Evolutionary conservation across 2,888 invertebrate species (phyloP), one percentile per base, ranked within the genome.

Genomic region (Leptogaster cylindrica): DNA sequence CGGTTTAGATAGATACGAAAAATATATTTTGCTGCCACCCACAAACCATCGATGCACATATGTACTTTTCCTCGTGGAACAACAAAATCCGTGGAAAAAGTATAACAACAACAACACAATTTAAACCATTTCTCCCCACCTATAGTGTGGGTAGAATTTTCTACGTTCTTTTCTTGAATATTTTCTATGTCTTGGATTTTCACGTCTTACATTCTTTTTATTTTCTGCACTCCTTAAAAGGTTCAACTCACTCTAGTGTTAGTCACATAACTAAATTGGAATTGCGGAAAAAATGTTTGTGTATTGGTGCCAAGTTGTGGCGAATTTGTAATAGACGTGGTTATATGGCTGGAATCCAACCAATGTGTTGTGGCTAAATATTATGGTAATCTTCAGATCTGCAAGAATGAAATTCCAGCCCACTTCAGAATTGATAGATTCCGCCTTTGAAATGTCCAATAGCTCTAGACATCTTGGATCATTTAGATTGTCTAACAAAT

Each of bases 331-430:
- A 51, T 71, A 68, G 70, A 69, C 68, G 68, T 71, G 70, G 69
- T 70, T 70, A 71, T 70, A 69, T 70, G 72, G 71, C 68, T 68
- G 70, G 71, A 71, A 72, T 73, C 72, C 73, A 68, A 73, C 75
- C 75, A 75, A 75, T 75, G 74, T 75, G 72, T 75, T 74, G 74
- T 71, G 75, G 74, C 74, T 71, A 73, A 74, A 74, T 74, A 73
- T 73, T 74, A 74, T 73, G 75, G 74, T 73, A 72, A 72, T 72
- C 72, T 70, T 69, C 70, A 69, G 41, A 27, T 66, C 48, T n/a
- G n/a, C n/a, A 48, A 31, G 65, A 25, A 48, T 67, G 68, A 67
- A 67, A 66, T 68, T 51, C 72, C 70, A 70, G 69, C 72, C 71
- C 72, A 71, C 70, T 66, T 55, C 18, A 10, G 18, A 51, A 16